phyloP scores from a whole-genome alignment of 2,113 vertebrate species.

The Telmatochromis bifrenatus region DNA sequence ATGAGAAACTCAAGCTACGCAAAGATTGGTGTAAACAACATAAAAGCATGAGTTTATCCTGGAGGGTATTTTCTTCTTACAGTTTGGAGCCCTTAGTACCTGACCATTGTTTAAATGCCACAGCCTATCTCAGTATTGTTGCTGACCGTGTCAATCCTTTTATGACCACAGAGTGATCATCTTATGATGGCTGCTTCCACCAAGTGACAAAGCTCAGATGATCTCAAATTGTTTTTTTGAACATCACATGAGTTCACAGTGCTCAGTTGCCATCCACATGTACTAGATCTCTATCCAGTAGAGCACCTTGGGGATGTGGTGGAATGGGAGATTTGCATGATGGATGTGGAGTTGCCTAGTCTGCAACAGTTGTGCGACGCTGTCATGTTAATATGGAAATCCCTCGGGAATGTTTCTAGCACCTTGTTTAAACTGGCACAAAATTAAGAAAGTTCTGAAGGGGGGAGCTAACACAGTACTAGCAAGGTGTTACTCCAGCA shows the following conservation, averaged over 20 bases:
- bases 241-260: neutral
- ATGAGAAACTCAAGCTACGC: neutral
- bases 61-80: fast-evolving
- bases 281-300: neutral
- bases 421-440: neutral
- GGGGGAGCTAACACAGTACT: neutral
- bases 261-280: neutral
- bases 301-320: neutral
- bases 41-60: neutral
- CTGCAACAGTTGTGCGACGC: neutral
- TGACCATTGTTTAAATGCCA: neutral
- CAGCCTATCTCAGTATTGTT: neutral
- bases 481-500: neutral
- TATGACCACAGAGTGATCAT: neutral
- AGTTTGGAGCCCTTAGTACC: neutral
- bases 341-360: fast-evolving
- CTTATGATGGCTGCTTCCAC: neutral
- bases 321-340: fast-evolving
- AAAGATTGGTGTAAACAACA: neutral
- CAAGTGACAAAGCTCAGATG: neutral
- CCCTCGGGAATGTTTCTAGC: neutral
- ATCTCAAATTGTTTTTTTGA: neutral
- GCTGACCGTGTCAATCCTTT: neutral
- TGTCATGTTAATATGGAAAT: neutral
- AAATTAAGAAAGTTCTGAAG: neutral